Conservation (phyloP, 2,888 invertebrate genomes). For the Crossocerus cetratus region DNA sequence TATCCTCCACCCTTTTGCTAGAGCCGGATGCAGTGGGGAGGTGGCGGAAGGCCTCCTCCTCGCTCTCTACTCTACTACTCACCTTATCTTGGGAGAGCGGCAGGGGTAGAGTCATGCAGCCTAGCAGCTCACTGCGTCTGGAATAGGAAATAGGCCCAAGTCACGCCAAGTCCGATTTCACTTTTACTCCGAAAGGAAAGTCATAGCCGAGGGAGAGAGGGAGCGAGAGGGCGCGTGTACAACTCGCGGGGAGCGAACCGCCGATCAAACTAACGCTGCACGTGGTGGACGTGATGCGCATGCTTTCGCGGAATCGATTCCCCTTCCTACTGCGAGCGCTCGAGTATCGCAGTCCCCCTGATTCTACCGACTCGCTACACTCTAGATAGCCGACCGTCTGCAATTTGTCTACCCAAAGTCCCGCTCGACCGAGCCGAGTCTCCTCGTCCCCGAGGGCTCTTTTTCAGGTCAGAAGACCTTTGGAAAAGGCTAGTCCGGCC, state of each 20-base stretch:
- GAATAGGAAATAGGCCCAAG: constrained; percentile 78
- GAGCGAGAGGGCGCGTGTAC: background rate
- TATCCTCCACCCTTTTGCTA: background rate
- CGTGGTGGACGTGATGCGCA: constrained; percentile 72
- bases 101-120: constrained; percentile 94
- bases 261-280: constrained; percentile 56
- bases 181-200: background rate
- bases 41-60: constrained; percentile 62
- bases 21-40: background rate
- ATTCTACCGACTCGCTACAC: too few species aligned
- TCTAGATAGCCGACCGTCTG: too few species aligned
- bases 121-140: constrained; percentile 95
- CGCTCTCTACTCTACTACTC: constrained; percentile 73
- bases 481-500: too few species aligned
- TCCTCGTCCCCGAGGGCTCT: too few species aligned
- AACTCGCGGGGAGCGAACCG: constrained; percentile 38
- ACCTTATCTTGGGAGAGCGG: constrained; percentile 88
- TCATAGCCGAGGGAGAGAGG: background rate
- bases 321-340: constrained; percentile 60
- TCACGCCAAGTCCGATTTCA: background rate
- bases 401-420: too few species aligned
- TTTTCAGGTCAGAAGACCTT: too few species aligned
- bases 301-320: constrained; percentile 72
- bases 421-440: too few species aligned
- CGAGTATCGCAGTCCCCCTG: constrained; percentile 46